Evolutionary conservation across 2,888 invertebrate genomes (phyloP).

Genomic region (Hecatera dysodea): DNA sequence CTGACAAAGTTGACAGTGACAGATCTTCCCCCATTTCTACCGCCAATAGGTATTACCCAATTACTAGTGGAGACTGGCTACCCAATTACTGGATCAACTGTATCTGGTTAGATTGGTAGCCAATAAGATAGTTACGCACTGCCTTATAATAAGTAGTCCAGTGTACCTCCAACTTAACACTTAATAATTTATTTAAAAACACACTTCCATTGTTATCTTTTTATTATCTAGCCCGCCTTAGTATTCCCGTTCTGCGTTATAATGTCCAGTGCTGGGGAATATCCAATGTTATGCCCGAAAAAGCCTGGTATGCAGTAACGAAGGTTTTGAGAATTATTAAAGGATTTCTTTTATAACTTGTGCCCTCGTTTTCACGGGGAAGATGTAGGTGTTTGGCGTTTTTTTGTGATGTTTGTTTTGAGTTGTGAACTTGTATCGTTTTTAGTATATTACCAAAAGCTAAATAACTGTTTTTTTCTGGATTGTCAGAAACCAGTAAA

Average conservation of each 20-base stretch:
- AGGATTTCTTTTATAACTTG: slow-evolving; percentile 42
- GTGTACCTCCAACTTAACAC: slow-evolving; percentile 34
- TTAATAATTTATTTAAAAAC: slow-evolving; percentile 70
- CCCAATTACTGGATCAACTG: no score
- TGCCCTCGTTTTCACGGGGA: slow-evolving; percentile 19
- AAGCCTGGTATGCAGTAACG: slow-evolving; percentile 10
- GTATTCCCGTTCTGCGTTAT: slow-evolving; percentile 55
- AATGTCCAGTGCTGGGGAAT: slow-evolving; percentile 37
- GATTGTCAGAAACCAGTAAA: no score
- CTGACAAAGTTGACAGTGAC: no score
- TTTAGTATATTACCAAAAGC: no score
- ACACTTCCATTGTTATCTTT: slow-evolving; percentile 69
- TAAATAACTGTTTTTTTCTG: no score
- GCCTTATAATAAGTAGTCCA: not conserved
- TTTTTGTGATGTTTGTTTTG: slow-evolving; percentile 6
- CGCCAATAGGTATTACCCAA: no score
- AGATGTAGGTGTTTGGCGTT: slow-evolving; percentile 1
- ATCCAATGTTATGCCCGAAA: slow-evolving; percentile 28
- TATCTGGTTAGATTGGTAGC: no score
- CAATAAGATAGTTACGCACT: no score
- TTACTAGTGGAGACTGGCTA: no score
- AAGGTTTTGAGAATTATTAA: slow-evolving; percentile 43
- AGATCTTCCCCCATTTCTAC: no score
- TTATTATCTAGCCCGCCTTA: slow-evolving; percentile 60
- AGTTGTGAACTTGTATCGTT: not conserved